Base-by-base conservation (phyloP, 2,797 vertebrate species). In the Coregonus suidteri region DNA sequence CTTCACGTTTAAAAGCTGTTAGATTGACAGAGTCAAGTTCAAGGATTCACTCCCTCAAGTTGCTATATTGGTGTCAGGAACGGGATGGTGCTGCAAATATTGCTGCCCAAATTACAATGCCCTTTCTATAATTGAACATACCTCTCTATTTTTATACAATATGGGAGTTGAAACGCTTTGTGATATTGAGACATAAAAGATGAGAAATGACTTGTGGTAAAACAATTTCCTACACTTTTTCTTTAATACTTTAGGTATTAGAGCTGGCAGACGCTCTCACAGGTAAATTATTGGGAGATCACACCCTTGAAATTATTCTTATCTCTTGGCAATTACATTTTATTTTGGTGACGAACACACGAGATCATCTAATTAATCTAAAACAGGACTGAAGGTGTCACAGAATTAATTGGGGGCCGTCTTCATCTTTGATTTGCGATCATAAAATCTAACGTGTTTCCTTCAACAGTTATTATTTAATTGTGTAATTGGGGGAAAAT, bases 301-400 rank as follows among this genome's bases (percentile, higher is more conserved):
- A 78, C 80, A 83, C 54, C 67, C 75, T 14, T 73, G 53, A 78
- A 85, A 81, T 77, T 65, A 85, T 84, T 85, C 76, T 82, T 76
- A 77, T 80, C 78, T 16, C 75, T 80, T 69, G 71, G 73, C 76
- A 82, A 84, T 86, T 77, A 76, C 72, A 75, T 85, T 84, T 79
- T 75, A 80, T 86, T 88, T 83, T 86, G 80, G 83, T 83, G 76
- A 74, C 69, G 37, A 78, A 78, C 71, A 51, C 69, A 62, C 16
- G n/a, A n/a, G 68, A 78, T 68, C 62, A 76, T 73, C 59, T 84
- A 81, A 82, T 85, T 85, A 73, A 83, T 1, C 31, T 35, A 56
- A 80, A 74, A 54, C 62, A 79, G 79, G 66, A 76, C 64, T 77
- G 66, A 25, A 77, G 67, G 73, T 75, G 4, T 75, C 51, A 75